These are phyloP conservation scores for Blennius ocellaris DNA, from an alignment of 2,113 vertebrate species.

Conservation along the genomic window DNA sequence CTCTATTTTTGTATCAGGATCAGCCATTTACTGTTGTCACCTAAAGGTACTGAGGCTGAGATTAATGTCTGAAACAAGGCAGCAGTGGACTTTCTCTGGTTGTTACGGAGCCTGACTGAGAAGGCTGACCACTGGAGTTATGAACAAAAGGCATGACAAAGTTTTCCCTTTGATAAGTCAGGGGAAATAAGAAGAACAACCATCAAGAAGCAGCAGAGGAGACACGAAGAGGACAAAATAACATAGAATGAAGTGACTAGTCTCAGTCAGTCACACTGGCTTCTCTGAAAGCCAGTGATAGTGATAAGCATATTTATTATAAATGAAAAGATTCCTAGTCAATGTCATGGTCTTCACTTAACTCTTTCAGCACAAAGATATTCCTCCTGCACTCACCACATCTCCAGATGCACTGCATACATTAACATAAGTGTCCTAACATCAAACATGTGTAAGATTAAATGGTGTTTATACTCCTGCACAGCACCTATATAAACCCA, in stretches of 20 bases:
- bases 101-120: neutral
- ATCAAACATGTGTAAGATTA: conserved; percentile 46
- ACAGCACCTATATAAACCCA: conserved; percentile 16
- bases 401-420: conserved; percentile 18
- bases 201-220: conserved; percentile 12
- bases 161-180: conserved; percentile 4
- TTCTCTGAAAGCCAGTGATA: conserved; percentile 40
- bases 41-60: conserved; percentile 58
- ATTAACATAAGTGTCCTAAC: conserved; percentile 42
- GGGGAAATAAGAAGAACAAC: conserved; percentile 12
- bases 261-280: conserved; percentile 43
- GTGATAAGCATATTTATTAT: conserved; percentile 37
- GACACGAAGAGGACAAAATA: conserved; percentile 17
- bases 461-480: neutral
- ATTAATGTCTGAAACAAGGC: conserved; percentile 48
- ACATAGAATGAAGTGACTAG: conserved; percentile 27
- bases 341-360: neutral
- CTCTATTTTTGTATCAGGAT: conserved; percentile 76
- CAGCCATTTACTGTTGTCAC: conserved; percentile 71
- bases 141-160: neutral
- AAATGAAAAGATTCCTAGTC: conserved; percentile 36
- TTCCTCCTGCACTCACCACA: conserved; percentile 29
- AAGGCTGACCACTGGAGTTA: conserved; percentile 22
- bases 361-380: neutral
- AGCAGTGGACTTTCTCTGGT: conserved; percentile 40